Conservation (phyloP, 2,113 vertebrate genomes). For the Donacobius atricapilla region DNA sequence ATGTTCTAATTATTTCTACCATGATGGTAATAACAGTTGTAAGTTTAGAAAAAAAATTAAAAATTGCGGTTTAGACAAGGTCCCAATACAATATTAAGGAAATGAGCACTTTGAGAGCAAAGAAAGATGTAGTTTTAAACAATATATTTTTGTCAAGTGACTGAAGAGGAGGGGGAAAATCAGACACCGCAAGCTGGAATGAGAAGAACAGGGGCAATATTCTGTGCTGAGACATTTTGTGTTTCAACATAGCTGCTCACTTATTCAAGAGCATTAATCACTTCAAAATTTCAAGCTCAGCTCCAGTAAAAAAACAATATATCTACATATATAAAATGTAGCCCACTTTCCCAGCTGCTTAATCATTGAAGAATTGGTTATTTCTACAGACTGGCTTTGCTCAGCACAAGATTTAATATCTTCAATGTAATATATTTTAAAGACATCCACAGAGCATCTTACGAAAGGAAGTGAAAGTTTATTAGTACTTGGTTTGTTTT, state of each 20-base stretch:
- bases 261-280: slow-evolving; percentile 27
- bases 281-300: slow-evolving; percentile 1
- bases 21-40: slow-evolving; percentile 44
- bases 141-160: slow-evolving; percentile 17
- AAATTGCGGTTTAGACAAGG: neutral
- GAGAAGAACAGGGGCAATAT: neutral
- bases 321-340: neutral
- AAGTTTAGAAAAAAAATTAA: neutral
- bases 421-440: neutral
- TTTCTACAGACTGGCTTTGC: neutral
- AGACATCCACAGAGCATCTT: slow-evolving; percentile 3
- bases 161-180: neutral
- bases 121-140: neutral
- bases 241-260: neutral
- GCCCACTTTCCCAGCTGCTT: neutral
- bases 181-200: neutral
- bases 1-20: slow-evolving; percentile 34
- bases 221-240: neutral
- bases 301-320: neutral
- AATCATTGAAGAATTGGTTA: neutral
- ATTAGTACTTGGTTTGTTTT: slow-evolving; percentile 32
- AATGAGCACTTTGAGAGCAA: slow-evolving; percentile 29
- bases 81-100: slow-evolving; percentile 43
- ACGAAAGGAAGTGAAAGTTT: neutral
- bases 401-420: neutral